phyloP scores from a whole-genome alignment of 2,888 invertebrate genomes.

The Dasypogon diadema region DNA sequence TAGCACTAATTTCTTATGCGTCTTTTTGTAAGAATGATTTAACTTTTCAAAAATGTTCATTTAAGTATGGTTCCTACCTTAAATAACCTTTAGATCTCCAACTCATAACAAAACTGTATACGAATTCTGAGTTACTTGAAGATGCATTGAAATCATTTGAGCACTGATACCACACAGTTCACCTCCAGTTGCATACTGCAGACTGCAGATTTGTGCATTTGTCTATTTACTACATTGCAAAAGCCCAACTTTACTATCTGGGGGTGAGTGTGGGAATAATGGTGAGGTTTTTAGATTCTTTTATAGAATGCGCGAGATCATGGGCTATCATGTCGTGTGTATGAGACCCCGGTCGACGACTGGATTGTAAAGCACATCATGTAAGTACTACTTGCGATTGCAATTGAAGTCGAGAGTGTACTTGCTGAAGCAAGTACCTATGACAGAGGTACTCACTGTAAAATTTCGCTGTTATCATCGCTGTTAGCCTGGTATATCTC shows the following conservation, averaged over 20 bases:
- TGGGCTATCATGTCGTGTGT: constrained; percentile 2
- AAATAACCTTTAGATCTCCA: too few relatives aligned
- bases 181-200: background rate
- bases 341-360: background rate
- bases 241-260: constrained; percentile 12
- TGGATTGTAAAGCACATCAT: constrained; percentile 15
- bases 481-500: constrained; percentile 68
- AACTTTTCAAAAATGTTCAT: too few relatives aligned
- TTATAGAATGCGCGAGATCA: background rate
- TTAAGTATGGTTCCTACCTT: too few relatives aligned
- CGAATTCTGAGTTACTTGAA: too few relatives aligned
- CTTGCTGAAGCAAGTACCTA: constrained; percentile 16
- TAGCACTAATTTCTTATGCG: too few relatives aligned
- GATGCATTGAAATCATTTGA: too few relatives aligned
- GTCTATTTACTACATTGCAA: constrained; percentile 20
- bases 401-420: constrained; percentile 32
- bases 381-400: constrained; percentile 11
- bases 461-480: constrained; percentile 61
- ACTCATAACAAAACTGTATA: too few relatives aligned
- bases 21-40: too few relatives aligned
- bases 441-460: constrained; percentile 65
- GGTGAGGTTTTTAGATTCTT: too few relatives aligned
- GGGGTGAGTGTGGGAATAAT: too few relatives aligned
- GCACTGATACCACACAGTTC: too few relatives aligned
- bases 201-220: background rate